A percentile compares a stretch with the other conserved stretches of the same genome.
These are phyloP conservation scores for Troilus luridus DNA, from an alignment of 2,888 invertebrate genomes.

Conservation along the genomic window DNA sequence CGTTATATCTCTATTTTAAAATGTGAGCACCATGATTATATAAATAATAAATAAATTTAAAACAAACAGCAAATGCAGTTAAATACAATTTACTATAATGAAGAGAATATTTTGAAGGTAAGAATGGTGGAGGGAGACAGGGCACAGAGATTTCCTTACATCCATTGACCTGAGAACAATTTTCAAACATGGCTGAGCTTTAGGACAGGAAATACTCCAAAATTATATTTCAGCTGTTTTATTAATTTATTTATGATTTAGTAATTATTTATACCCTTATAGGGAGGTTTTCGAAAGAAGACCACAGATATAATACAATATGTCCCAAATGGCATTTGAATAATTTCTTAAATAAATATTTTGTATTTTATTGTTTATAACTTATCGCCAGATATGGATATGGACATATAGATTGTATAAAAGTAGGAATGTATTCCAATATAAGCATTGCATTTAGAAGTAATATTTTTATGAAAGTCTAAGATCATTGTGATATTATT, in stretches of 20 bases:
- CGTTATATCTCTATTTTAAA: background rate
- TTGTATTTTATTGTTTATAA: no score
- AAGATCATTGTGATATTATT: no score
- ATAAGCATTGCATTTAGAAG: no score
- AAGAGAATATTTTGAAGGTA: background rate
- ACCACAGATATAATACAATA: no score
- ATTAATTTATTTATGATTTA: background rate
- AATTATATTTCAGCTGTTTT: background rate
- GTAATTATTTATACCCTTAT: background rate
- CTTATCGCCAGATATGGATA: no score
- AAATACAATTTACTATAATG: background rate
- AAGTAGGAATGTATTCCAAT: no score
- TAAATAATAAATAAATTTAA: background rate
- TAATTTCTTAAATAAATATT: no score
- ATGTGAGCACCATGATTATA: background rate
- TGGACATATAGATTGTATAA: no score
- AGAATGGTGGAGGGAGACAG: background rate
- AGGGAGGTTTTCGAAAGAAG: no score
- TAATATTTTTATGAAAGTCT: no score
- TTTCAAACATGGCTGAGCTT: slow-evolving; percentile 6
- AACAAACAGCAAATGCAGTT: background rate
- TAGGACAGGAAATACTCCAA: background rate
- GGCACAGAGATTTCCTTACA: background rate
- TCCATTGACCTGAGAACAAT: background rate
- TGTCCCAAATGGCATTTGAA: no score